phyloP scores from a whole-genome alignment of 2,113 vertebrate species.

The Oncorhynchus clarkii region DNA sequence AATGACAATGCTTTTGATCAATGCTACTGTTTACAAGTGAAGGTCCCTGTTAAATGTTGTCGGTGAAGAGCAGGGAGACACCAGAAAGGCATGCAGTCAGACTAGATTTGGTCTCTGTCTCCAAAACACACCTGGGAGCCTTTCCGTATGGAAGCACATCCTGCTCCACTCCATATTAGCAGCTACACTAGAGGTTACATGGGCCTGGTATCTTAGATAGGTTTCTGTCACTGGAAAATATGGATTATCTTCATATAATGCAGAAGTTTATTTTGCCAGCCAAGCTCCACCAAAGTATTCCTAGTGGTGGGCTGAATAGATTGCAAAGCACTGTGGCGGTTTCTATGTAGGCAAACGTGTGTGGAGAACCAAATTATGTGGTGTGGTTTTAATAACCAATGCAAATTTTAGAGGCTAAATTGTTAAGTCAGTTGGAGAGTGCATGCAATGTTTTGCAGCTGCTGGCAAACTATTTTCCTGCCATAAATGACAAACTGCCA shows the following conservation, averaged over 20 bases:
- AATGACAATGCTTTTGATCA: no score
- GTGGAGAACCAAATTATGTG: slow-evolving; percentile 10
- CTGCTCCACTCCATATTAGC: background rate
- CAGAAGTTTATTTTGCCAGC: background rate
- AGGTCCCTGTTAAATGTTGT: no score
- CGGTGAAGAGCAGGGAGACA: no score
- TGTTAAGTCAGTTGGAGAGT: no score
- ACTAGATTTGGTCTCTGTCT: slow-evolving; percentile 42
- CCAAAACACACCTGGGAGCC: background rate
- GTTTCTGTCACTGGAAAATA: background rate
- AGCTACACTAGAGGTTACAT: background rate
- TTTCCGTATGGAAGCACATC: background rate
- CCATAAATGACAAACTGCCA: background rate
- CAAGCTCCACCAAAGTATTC: slow-evolving; percentile 1
- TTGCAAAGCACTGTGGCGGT: background rate
- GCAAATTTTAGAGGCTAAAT: slow-evolving; percentile 13
- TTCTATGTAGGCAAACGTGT: background rate
- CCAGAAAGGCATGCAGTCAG: slow-evolving; percentile 18
- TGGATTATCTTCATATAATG: background rate
- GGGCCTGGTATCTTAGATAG: background rate
- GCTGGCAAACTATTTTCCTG: background rate
- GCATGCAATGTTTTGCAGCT: background rate
- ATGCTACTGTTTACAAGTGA: no score
- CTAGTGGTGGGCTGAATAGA: slow-evolving; percentile 2
- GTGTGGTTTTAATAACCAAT: background rate